Evolutionary conservation across 2,888 invertebrate genomes (phyloP).

Genomic region (Drosophila sordidula): DNA sequence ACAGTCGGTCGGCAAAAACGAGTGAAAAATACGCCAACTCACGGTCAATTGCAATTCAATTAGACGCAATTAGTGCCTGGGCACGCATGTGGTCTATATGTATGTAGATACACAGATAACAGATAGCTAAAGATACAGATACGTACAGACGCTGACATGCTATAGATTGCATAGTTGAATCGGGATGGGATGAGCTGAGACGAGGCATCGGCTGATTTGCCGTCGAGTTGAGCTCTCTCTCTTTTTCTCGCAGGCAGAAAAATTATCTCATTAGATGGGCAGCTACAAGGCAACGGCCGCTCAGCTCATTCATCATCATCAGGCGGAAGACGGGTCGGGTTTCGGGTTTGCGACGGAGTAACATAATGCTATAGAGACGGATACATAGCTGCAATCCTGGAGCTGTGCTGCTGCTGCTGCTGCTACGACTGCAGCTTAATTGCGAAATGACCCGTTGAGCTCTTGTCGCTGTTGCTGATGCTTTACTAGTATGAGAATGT

Average conservation of each 20-base stretch:
- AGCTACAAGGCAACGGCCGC: conserved; percentile 71
- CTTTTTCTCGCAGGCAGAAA: conserved; percentile 44
- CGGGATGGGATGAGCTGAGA: conserved; percentile 20
- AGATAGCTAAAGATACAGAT: conserved; percentile 35
- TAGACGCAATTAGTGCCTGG: conserved; percentile 78
- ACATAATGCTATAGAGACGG: conserved; percentile 22
- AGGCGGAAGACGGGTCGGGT: conserved; percentile 25
- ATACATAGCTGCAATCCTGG: conserved; percentile 42
- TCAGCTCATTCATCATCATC: conserved; percentile 78
- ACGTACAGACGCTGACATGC: conserved; percentile 54
- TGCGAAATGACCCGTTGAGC: conserved; percentile 75
- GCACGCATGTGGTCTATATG: conserved; percentile 36
- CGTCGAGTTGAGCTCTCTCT: conserved; percentile 14
- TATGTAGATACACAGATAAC: conserved; percentile 31
- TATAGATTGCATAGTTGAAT: conserved; percentile 71
- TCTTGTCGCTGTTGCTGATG: conserved; percentile 20
- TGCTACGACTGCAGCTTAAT: conserved; percentile 71
- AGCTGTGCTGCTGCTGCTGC: conserved; percentile 21
- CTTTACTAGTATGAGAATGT: conserved; percentile 8
- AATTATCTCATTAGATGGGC: conserved; percentile 75
- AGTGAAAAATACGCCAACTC: conserved; percentile 80
- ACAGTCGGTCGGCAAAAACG: conserved; percentile 57
- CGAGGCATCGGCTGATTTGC: conserved; percentile 57
- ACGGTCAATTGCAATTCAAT: conserved; percentile 81
- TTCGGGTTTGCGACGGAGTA: conserved; percentile 14